Evolutionary conservation across 2,888 invertebrate genomes (phyloP), one percentile per base, ranked within the genome.

Genomic region (Allacma fusca): DNA sequence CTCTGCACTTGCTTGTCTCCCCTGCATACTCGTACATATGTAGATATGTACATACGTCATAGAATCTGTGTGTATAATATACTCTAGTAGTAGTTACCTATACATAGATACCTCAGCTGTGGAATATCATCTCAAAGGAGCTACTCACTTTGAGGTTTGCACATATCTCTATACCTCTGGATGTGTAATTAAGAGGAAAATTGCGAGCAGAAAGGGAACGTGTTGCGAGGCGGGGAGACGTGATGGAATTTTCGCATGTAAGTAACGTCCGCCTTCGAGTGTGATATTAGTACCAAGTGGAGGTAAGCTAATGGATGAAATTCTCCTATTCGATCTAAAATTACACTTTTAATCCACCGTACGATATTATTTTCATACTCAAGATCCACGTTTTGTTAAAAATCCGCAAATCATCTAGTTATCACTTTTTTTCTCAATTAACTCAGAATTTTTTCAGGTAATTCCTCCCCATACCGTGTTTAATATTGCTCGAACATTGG

Each of bases 171-270:
- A 50, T 16, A 16, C 2, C 50, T 13, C 19, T 13, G 19, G 4
- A 50, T 13, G 9, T 13, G 50, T 50, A 50, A 50, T 50, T 50
- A 50, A 50, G 50, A 50, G 62, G 24, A 62, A 62, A 4, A 62
- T 23, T 24, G n/a, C 23, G 23, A 26, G 62, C 2, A 24, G 62
- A 4, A 16, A 62, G 34, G 4, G 34, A 34, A 34, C 9, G 9
- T 24, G 23, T 24, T 24, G 69, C 21, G 62, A 40, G 26, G 34
- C 23, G 64, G 64, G 29, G 24, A 67, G 69, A 34, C 79, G 74
- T 79, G 79, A 79, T 79, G 79, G 79, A 79, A 76, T 79, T 71
- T 74, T 79, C 29, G 79, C 79, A 79, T 76, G 79, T 59, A 70
- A 64, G 19, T 16, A 50, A 50, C 50, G 50, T 50, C 50, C 19